phyloP scores from a whole-genome alignment of 2,888 invertebrate genomes.

The Eupeodes latifasciatus region DNA sequence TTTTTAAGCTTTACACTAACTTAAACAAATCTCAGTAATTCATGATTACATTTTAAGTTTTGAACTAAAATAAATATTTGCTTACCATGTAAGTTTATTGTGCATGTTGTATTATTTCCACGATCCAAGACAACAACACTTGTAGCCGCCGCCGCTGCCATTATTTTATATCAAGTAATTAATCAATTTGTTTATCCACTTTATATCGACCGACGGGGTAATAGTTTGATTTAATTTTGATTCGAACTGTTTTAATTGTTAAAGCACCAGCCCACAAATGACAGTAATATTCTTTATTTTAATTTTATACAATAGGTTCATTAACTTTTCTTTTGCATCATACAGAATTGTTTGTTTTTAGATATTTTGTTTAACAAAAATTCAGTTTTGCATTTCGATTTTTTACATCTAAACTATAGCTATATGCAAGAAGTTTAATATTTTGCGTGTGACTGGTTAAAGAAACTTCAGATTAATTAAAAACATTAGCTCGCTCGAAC shows the following conservation, averaged over 20 bases:
- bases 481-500: neutral
- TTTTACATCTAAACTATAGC: neutral
- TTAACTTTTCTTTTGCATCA: neutral
- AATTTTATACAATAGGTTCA: neutral
- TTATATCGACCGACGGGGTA: neutral
- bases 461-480: neutral
- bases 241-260: neutral
- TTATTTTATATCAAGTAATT: slow-evolving; percentile 40
- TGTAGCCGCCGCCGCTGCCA: slow-evolving; percentile 89
- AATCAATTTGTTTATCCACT: neutral
- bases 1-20: neutral
- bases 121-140: slow-evolving; percentile 96
- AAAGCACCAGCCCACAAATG: neutral
- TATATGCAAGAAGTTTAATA: neutral
- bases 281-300: neutral
- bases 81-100: slow-evolving; percentile 98
- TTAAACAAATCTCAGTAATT: neutral
- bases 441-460: neutral
- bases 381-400: neutral
- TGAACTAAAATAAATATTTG: slow-evolving; percentile 74
- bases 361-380: neutral
- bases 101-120: slow-evolving; percentile 98
- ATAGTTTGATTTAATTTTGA: neutral
- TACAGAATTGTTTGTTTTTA: neutral
- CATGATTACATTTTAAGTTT: neutral